Evolutionary conservation across 2,888 invertebrate genomes (phyloP).

Genomic region (Glaucopsyche alexis): DNA sequence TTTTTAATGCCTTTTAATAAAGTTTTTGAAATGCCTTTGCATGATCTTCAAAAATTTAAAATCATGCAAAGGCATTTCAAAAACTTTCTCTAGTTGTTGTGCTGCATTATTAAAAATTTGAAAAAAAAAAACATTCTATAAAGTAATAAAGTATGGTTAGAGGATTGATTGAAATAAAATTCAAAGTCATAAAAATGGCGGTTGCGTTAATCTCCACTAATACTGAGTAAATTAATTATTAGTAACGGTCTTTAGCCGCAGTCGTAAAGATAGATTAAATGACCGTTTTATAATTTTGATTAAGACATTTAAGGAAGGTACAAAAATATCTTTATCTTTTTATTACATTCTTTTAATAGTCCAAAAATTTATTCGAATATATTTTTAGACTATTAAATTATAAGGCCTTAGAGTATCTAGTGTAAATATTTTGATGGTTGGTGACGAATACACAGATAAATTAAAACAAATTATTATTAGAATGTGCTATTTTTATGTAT

Average conservation of each 20-base stretch:
- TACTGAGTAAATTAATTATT: conserved; percentile 13
- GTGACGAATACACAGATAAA: neutral
- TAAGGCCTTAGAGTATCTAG: neutral
- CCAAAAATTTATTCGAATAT: conserved; percentile 29
- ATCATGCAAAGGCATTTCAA: neutral
- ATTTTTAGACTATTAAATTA: neutral
- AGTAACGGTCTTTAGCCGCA: conserved; percentile 14
- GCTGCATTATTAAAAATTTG: neutral
- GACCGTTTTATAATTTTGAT: conserved; percentile 13
- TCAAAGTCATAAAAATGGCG: conserved; percentile 8
- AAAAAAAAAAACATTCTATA: neutral
- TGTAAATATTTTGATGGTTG: conserved; percentile 1
- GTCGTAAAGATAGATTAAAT: conserved; percentile 17
- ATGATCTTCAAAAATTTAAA: too few relatives aligned
- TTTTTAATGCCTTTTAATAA: neutral
- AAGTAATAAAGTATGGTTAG: neutral
- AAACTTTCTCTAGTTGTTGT: neutral
- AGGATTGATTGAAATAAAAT: neutral
- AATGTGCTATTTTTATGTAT: too few relatives aligned
- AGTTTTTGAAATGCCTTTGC: too few relatives aligned
- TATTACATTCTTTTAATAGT: conserved; percentile 16
- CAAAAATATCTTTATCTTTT: conserved; percentile 8
- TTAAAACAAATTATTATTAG: too few relatives aligned
- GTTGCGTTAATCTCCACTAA: conserved; percentile 6
- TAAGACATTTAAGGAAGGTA: conserved; percentile 10